These are phyloP conservation scores for Willowsia nigromaculata DNA, from an alignment of 2,888 invertebrate genomes.

Conservation along the genomic window DNA sequence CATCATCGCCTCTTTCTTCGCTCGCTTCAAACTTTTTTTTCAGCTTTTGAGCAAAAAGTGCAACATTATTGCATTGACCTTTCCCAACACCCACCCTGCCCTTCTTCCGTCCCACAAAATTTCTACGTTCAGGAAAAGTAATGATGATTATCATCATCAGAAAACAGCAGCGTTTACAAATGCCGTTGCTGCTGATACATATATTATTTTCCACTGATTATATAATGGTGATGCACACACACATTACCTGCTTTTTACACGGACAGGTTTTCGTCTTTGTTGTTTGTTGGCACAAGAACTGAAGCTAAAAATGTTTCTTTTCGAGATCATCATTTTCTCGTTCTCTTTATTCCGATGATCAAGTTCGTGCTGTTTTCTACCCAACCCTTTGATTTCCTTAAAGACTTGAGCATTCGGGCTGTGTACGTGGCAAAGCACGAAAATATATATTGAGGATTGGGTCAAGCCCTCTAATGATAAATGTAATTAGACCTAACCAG, in stretches of 20 bases:
- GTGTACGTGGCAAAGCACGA: constrained; percentile 35
- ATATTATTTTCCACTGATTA: background rate
- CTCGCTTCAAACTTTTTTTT: background rate
- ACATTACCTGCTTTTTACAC: background rate
- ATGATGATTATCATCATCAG: constrained; percentile 34
- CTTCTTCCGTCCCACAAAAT: constrained; percentile 52
- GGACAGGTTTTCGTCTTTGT: background rate
- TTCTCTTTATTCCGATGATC: background rate
- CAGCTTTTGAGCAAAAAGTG: constrained; percentile 18
- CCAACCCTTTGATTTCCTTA: background rate
- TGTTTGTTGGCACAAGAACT: constrained; percentile 36
- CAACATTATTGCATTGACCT: constrained; percentile 58
- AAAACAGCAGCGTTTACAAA: background rate
- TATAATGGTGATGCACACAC: background rate
- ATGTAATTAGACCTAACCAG: constrained; percentile 52
- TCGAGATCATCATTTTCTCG: constrained; percentile 4
- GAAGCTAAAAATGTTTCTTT: background rate
- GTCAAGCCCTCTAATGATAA: constrained; percentile 54
- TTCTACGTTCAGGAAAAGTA: constrained; percentile 13
- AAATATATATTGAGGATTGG: background rate
- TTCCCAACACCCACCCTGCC: constrained; percentile 55
- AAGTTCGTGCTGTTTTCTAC: constrained; percentile 45
- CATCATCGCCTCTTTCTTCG: background rate
- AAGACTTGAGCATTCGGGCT: background rate
- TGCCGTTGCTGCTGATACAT: background rate